Evolutionary conservation across 2,113 vertebrate species (phyloP).

Genomic region (Pangasianodon hypophthalmus): DNA sequence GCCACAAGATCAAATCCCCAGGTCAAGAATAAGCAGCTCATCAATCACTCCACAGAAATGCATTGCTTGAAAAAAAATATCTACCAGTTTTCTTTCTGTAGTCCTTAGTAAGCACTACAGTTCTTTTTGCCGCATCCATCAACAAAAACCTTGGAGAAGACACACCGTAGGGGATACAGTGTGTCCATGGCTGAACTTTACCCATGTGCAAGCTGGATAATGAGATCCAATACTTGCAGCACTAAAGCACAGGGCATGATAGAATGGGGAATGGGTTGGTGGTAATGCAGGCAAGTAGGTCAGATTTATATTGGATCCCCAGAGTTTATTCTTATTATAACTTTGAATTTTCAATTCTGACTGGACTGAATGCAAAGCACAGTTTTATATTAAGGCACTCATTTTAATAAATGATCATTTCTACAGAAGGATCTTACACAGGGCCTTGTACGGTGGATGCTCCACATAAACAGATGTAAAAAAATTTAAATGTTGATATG

Average conservation of each 20-base stretch:
- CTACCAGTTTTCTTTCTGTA: background rate
- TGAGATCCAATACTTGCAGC: background rate
- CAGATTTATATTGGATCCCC: background rate
- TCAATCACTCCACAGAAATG: conserved; percentile 16
- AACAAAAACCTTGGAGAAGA: conserved; percentile 1
- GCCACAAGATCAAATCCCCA: conserved; percentile 26
- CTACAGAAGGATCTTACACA: background rate
- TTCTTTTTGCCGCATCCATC: background rate
- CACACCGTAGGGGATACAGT: background rate
- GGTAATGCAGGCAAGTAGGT: conserved; percentile 4
- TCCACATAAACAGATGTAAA: background rate
- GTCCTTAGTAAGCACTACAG: background rate
- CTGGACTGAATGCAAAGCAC: background rate
- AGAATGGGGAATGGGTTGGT: background rate
- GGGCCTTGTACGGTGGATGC: background rate
- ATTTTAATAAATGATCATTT: background rate
- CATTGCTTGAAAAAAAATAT: background rate
- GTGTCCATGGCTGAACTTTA: conserved; percentile 7
- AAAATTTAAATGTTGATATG: background rate
- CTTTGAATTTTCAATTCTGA: background rate
- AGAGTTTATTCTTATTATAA: conserved; percentile 1
- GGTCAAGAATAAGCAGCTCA: background rate
- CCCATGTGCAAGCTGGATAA: background rate
- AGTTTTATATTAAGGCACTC: background rate
- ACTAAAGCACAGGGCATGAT: background rate